Percentiles rank a stretch among this genome's conserved stretches.
Evolutionary conservation across 2,797 vertebrate genomes (phyloP).

Genomic region (Anolis apletophallus): DNA sequence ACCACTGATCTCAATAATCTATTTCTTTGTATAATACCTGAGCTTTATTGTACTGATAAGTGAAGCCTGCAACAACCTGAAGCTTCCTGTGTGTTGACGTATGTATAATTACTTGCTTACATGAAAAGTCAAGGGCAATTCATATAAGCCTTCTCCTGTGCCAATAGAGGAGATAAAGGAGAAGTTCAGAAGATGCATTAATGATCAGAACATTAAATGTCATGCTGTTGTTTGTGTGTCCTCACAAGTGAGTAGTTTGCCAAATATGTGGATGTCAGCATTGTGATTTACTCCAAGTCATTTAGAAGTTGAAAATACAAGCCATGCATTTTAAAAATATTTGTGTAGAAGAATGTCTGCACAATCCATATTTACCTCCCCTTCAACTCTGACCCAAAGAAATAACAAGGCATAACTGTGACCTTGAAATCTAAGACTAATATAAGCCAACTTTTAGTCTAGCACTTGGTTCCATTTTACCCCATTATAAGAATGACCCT

Average conservation of each 20-base stretch:
- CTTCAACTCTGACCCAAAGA: conserved; percentile 50
- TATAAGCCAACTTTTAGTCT: conserved; percentile 64
- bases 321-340: background rate
- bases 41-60: background rate
- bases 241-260: conserved; percentile 2
- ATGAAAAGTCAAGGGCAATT: background rate
- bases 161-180: background rate
- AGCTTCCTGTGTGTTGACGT: background rate
- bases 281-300: background rate
- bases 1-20: too few relatives aligned
- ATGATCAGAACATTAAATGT: conserved; percentile 12
- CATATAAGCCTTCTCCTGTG: background rate
- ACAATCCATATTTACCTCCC: background rate
- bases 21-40: background rate
- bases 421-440: conserved; percentile 70
- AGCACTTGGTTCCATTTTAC: conserved; percentile 64
- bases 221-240: background rate
- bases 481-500: conserved; percentile 76
- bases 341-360: background rate
- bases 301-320: conserved; percentile 6
- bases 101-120: background rate
- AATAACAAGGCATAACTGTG: conserved; percentile 61
- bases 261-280: background rate
- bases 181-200: conserved; percentile 13
- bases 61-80: too few relatives aligned